Evolutionary conservation across 2,888 invertebrate species (phyloP).

Genomic region (Troides aeacus): DNA sequence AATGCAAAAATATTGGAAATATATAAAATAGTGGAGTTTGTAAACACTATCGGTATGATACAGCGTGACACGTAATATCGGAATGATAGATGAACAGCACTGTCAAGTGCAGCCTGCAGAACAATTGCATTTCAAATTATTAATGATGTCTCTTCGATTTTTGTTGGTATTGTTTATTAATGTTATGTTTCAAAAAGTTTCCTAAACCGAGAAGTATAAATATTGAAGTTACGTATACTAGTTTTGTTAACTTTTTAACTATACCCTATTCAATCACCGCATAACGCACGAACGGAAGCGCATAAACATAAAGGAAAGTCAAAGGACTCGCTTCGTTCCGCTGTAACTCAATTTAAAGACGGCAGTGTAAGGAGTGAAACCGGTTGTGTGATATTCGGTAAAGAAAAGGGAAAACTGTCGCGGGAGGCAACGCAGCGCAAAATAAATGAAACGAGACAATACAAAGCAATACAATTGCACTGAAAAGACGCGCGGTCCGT

Average conservation of each 20-base stretch:
- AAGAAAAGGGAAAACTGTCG: constrained; percentile 58
- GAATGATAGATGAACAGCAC: constrained; percentile 61
- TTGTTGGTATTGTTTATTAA: constrained; percentile 18
- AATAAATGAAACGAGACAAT: constrained; percentile 73
- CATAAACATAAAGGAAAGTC: not conserved
- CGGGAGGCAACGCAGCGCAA: constrained; percentile 44
- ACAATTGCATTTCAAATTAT: constrained; percentile 42
- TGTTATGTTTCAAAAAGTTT: not conserved
- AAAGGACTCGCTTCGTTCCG: constrained; percentile 7
- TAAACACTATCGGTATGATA: constrained; percentile 14
- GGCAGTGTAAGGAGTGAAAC: constrained; percentile 12
- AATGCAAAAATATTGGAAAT: not conserved
- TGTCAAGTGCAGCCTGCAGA: constrained; percentile 41
- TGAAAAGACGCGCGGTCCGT: constrained; percentile 69
- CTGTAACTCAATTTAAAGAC: constrained; percentile 2
- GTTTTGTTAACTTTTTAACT: too few species aligned
- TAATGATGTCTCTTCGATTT: constrained; percentile 40
- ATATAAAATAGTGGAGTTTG: constrained; percentile 15
- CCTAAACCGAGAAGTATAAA: not conserved
- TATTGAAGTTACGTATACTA: not conserved
- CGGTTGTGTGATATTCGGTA: constrained; percentile 32
- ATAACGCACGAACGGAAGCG: not conserved
- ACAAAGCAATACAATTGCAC: constrained; percentile 69
- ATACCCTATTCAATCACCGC: not conserved
- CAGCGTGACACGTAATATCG: constrained; percentile 52